Base-by-base conservation (phyloP, 2,888 invertebrate species). In the Melanotus villosus region DNA sequence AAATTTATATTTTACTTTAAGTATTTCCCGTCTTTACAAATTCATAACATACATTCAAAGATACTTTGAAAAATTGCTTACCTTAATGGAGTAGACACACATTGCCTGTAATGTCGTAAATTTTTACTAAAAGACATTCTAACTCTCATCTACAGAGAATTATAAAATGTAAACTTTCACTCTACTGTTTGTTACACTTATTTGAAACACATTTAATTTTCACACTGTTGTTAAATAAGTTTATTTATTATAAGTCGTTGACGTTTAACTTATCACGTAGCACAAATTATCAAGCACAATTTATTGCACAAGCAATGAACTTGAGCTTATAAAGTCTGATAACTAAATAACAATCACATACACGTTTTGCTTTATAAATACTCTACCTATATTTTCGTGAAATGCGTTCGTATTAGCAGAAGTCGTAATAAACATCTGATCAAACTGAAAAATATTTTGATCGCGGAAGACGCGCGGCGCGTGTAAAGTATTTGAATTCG, bases 71-170 rank as follows among this genome's bases (percentile, higher is more conserved):
- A n/a, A n/a, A n/a, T n/a, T 6, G 7, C 19, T 54, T 30, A 54
- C 54, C 54, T 54, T 18, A 14, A 1, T 14, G 54, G 10, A 32
- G 14, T n/a, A 54, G 16, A 18, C 4, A 18, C 75, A 68, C 82
- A 83, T 76, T 78, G 81, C 66, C 80, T 78, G 72, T 78, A 84
- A 72, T 80, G 79, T 64, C 76, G 79, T 45, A 83, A 72, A 72
- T 82, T 82, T 75, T 83, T 83, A 70, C 82, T 83, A 4, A 85
- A 76, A 30, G 84, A 81, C 84, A 85, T 85, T 5, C 10, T 30
- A 32, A 52, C 9, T 16, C 14, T 52, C 34, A 54, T 34, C 14
- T 19, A 19, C 43, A 19, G 12, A 19, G 64, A 9, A 12, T 12
- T n/a, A n/a, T n/a, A n/a, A n/a, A n/a, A n/a, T n/a, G n/a, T n/a